phyloP scores from a whole-genome alignment of 2,888 invertebrate species.

The Chrysodeixis includens region DNA sequence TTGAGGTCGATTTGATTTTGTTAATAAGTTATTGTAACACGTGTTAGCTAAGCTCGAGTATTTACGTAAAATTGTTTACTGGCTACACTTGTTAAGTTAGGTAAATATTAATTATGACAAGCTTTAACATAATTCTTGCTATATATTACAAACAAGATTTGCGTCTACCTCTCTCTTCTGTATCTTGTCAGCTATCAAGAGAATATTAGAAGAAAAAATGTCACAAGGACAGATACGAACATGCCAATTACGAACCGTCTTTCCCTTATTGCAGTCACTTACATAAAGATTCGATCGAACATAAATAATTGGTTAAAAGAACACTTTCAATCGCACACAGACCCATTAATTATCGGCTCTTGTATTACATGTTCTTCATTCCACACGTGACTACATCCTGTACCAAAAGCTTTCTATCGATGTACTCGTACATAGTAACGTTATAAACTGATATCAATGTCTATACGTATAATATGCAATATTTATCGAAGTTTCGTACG shows the following conservation, averaged over 20 bases:
- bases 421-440: background rate
- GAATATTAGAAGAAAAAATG: no score
- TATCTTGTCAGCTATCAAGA: no score
- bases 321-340: background rate
- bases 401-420: conserved; percentile 1
- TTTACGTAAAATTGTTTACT: background rate
- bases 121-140: background rate
- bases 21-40: conserved; percentile 2
- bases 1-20: background rate
- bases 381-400: conserved; percentile 1
- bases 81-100: background rate
- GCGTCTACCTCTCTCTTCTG: no score
- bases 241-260: background rate
- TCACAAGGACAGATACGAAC: no score
- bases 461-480: background rate
- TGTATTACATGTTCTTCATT: background rate
- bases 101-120: background rate
- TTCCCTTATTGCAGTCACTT: background rate
- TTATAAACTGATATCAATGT: background rate
- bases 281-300: background rate
- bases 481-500: background rate
- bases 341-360: background rate
- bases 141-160: no score
- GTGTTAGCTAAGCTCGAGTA: background rate
- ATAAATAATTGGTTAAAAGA: background rate